Evolutionary conservation across 2,888 invertebrate species (phyloP), one percentile per base, ranked within the genome.

Genomic region (Aporophyla nigra): DNA sequence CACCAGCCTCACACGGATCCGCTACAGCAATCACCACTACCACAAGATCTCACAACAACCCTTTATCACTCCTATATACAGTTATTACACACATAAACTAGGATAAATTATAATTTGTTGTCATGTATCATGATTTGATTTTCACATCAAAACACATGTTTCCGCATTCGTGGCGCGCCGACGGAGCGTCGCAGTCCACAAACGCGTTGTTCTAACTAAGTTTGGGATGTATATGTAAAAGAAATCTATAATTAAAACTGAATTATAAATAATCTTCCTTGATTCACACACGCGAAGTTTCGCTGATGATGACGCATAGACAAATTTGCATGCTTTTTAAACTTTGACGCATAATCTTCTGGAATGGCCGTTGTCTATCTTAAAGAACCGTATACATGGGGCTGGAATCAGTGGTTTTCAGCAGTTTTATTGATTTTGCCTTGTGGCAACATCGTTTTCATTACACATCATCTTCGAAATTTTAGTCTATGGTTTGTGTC

Each of bases 81-180:
- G 90, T 86, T 91, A 86, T 85, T 88, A 87, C 80, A 87, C 82
- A 89, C 89, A 84, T 88, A 91, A 91, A 83, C 63, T 84, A 87
- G 82, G 90, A 88, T 91, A 93, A 93, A 92, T 93, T 91, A 91
- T 83, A 94, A 93, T 93, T 95, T 96, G 95, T 95, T 95, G 95
- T 95, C 93, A 93, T 94, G 90, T 91, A 95, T 92, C 94, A 93
- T 91, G 90, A 86, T 92, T 90, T 88, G 89, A 96, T 95, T 92
- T 96, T 94, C 94, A 96, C 96, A 95, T 96, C 96, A 93, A 93
- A 96, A 96, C 96, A 96, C 96, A 96, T 96, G 96, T 95, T 96
- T 95, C 92, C 91, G 93, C 90, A 91, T 92, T 92, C 89, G 89
- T 90, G 89, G 89, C 90, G 90, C 92, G 88, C 91, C 88, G 88